Evolutionary conservation across 1,140 invertebrate species (phyloP), one percentile per base, ranked within the genome.

Genomic region (Monochamus saltuarius): DNA sequence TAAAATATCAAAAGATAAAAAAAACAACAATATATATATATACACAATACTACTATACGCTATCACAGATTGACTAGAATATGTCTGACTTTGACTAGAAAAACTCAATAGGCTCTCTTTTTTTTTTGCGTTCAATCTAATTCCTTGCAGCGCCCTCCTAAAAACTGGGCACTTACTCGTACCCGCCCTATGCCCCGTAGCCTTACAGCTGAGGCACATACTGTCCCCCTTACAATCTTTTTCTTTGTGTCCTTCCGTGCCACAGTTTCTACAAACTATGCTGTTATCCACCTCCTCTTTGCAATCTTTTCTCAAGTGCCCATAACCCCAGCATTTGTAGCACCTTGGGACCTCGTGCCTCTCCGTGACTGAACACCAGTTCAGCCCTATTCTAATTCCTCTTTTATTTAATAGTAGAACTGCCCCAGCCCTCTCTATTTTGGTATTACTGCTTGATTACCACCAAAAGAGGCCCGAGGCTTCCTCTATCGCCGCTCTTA

Each of bases 231-330:
- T 51, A 4, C 60, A 62, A 34, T 47, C 47, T 1, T n/a, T 56
- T 8, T 8, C 29, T 36, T 13, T 47, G 16, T 62, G 55, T 2
- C 36, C 55, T 9, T 16, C 29, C 22, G 39, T 36, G 7, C 60
- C 45, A 35, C 55, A 62, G 39, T 38, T 47, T n/a, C n/a, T n/a
- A n/a, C n/a, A n/a, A n/a, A n/a, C n/a, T 13, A 62, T 59, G 38
- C 60, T 59, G 16, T 37, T 36, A 0, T n/a, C 16, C 37, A 6
- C 17, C 56, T 55, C 50, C 13, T 40, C 59, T n/a, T n/a, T 29
- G 19, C 59, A 49, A 10, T 42, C 11, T 13, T 38, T 11, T 10
- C n/a, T 40, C 11, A n/a, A 7, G 14, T 60, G 58, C 4, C 16
- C 55, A 17, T 46, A 59, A 9, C 13, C 34, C 42, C 1, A 38